Conservation (phyloP, 2,113 vertebrate genomes). For the Centropus bengalensis region DNA sequence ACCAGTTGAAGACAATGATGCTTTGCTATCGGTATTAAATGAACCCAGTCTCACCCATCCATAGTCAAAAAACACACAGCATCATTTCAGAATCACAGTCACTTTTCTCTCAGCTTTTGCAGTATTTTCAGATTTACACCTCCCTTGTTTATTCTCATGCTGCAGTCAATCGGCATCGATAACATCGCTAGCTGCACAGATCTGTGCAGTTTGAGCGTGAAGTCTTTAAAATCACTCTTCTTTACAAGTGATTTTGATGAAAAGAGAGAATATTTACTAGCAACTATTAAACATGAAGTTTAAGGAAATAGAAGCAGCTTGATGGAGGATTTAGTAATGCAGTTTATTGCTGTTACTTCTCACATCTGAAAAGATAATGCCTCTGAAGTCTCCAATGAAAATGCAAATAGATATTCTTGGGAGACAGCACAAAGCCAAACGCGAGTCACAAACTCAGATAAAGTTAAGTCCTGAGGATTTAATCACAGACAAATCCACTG, state of each 20-base stretch:
- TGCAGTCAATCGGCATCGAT: constrained; percentile 6
- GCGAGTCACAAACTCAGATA: not conserved
- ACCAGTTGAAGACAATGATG: not conserved
- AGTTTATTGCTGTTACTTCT: constrained; percentile 34
- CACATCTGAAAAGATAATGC: not conserved
- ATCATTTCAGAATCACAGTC: constrained; percentile 9
- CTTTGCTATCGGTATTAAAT: constrained; percentile 34
- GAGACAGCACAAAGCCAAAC: not conserved
- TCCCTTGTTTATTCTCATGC: not conserved
- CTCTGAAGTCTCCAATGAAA: not conserved
- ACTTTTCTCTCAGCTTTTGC: not conserved
- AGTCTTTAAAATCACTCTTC: constrained; percentile 1
- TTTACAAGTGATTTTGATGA: not conserved
- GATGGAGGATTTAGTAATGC: constrained; percentile 36
- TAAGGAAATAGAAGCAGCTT: constrained; percentile 17
- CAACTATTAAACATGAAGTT: constrained; percentile 8
- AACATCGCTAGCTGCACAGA: not conserved
- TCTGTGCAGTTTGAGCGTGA: not conserved
- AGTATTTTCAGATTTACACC: not conserved
- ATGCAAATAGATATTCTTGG: constrained; percentile 11
- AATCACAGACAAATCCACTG: not conserved
- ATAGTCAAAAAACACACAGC: not conserved
- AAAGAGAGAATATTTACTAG: constrained; percentile 20
- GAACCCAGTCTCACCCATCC: not conserved
- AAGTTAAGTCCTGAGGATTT: not conserved